Evolutionary conservation across 1,140 invertebrate genomes (phyloP).

Genomic region (Eriocheir sinensis): DNA sequence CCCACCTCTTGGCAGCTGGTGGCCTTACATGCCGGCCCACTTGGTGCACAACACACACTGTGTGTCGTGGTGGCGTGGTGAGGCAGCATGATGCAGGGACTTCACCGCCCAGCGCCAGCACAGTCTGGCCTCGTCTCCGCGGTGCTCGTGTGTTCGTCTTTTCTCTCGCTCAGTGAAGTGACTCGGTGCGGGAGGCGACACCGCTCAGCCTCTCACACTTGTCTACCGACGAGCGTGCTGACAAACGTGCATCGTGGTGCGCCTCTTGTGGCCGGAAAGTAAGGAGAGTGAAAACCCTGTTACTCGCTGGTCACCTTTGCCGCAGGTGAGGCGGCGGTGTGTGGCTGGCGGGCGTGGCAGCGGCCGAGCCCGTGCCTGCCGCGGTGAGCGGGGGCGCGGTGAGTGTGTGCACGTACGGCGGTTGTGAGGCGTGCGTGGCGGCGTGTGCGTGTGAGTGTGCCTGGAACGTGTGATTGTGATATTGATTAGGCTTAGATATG

Average conservation of each 20-base stretch:
- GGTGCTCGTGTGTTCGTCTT: neutral
- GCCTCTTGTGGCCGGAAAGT: neutral
- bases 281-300: neutral
- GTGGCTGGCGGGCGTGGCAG: neutral
- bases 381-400: neutral
- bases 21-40: neutral
- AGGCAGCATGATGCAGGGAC: neutral
- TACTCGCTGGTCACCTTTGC: neutral
- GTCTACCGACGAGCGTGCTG: neutral
- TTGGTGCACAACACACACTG: neutral
- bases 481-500: slow-evolving; percentile 48
- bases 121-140: neutral
- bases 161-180: neutral
- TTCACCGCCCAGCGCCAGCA: neutral
- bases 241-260: neutral
- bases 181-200: neutral
- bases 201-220: neutral
- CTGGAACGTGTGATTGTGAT: slow-evolving; percentile 17
- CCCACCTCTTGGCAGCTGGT: neutral
- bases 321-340: slow-evolving; percentile 7
- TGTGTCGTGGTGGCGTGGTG: neutral
- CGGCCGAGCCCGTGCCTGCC: neutral
- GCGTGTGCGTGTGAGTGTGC: slow-evolving; percentile 40
- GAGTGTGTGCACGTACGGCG: neutral
- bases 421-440: neutral